Percentiles rank a stretch among this genome's conserved stretches.
Evolutionary conservation across 2,888 invertebrate species (phyloP).

Genomic region (Miltochrista miniata): DNA sequence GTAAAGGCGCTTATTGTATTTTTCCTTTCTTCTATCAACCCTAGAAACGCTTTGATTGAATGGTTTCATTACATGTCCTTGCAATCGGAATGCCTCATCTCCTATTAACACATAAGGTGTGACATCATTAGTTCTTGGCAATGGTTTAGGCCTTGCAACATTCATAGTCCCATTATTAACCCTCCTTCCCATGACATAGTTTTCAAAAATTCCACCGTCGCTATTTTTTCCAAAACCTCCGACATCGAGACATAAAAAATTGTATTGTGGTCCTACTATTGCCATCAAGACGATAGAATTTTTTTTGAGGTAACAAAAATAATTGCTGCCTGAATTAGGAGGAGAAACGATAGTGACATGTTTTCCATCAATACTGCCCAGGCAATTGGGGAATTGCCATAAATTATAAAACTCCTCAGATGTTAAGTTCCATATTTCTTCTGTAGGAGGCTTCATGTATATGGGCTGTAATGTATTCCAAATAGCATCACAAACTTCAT

Average conservation of each 20-base stretch:
- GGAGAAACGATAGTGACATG: constrained; percentile 11
- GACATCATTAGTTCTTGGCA: constrained; percentile 12
- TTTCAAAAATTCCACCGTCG: constrained; percentile 17
- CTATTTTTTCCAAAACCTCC: constrained; percentile 17
- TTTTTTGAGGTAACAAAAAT: no score
- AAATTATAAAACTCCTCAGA: constrained; percentile 16
- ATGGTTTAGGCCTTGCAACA: constrained; percentile 15
- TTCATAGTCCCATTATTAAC: constrained; percentile 4
- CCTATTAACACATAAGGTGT: constrained; percentile 23
- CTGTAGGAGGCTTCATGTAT: constrained; percentile 9
- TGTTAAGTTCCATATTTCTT: constrained; percentile 16
- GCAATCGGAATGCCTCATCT: constrained; percentile 20
- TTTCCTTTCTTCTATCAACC: no score
- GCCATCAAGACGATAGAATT: constrained; percentile 26
- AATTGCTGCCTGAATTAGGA: constrained; percentile 23
- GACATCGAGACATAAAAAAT: constrained; percentile 14
- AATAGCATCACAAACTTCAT: constrained; percentile 20
- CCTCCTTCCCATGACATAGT: constrained; percentile 11
- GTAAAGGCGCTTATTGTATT: no score
- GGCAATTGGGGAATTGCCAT: constrained; percentile 22
- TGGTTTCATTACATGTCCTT: no score
- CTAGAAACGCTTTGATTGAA: no score
- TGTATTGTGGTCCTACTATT: constrained; percentile 17
- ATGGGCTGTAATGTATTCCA: constrained; percentile 19
- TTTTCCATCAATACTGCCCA: no score